phyloP scores from a whole-genome alignment of 1,140 invertebrate genomes.

The Drosophila pseudoananassae region DNA sequence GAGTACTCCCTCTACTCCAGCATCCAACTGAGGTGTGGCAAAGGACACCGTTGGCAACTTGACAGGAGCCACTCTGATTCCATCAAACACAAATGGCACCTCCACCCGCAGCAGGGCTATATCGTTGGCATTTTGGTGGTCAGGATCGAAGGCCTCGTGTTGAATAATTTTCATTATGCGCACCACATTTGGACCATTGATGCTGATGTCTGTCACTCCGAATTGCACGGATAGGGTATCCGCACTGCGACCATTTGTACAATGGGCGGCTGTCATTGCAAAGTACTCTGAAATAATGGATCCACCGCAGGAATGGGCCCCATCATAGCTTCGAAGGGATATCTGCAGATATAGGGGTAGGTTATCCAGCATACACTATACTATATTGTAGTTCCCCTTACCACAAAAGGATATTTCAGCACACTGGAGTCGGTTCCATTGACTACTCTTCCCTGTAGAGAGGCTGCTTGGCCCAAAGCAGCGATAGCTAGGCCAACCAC shows the following conservation, averaged over 20 bases:
- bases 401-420: constrained; percentile 68
- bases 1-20: constrained; percentile 58
- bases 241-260: constrained; percentile 79
- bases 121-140: constrained; percentile 71
- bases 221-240: constrained; percentile 60
- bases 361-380: not conserved
- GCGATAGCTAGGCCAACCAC: constrained; percentile 10
- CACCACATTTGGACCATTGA: constrained; percentile 62
- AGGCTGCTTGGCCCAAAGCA: constrained; percentile 8
- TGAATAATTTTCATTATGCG: constrained; percentile 67
- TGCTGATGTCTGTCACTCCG: constrained; percentile 49
- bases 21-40: constrained; percentile 49
- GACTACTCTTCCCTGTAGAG: constrained; percentile 56
- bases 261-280: constrained; percentile 87
- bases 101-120: constrained; percentile 61
- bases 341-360: constrained; percentile 29
- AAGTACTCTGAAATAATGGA: constrained; percentile 85
- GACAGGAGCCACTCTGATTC: constrained; percentile 56
- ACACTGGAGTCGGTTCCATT: constrained; percentile 69
- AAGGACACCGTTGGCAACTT: constrained; percentile 51
- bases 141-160: constrained; percentile 68
- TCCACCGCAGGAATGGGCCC: constrained; percentile 86
- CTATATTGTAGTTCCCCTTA: constrained; percentile 15
- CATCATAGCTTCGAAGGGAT: constrained; percentile 60
- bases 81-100: constrained; percentile 52